Evolutionary conservation across 2,888 invertebrate genomes (phyloP), one percentile per base, ranked within the genome.

Genomic region (Metallyticus violacea): DNA sequence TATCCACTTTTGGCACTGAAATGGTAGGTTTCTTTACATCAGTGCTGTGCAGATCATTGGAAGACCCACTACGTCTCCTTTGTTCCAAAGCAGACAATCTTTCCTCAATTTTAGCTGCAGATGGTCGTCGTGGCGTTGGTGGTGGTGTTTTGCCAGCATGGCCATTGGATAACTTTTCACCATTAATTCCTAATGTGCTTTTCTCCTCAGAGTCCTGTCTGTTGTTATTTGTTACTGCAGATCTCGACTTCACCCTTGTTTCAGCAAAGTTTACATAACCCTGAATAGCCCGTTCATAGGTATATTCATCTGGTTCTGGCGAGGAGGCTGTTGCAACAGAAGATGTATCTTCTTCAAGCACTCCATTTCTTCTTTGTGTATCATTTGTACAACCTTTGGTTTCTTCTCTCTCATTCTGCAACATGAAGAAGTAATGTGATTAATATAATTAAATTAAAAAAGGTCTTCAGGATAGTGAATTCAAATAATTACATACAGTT

Each of bases 221-320:
- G 91, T 92, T 91, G 93, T 91, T 30, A 92, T 89, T 90, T 91
- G 88, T 92, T 92, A 28, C 89, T 88, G 30, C 83, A 83, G 90
- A 92, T 92, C 79, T 93, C 92, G 94, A 94, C 89, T 95, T 94
- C 81, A 96, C 96, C 89, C 96, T 94, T 85, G 90, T 90, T 88
- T 91, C 91, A 7, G 91, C 90, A 88, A 90, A 91, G 87, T 96
- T 96, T 89, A 97, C 96, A 92, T 97, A 97, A 89, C 96, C 96
- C 90, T 97, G 96, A 89, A 97, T 97, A 89, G 97, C 97, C 89
- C 96, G 95, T 91, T 97, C 97, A 91, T 97, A 97, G 0, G 97
- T 97, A 91, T 97, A 97, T 91, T 97, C 97, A 90, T 96, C 86
- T 27, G 86, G 86, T 79, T 86, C 87, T 79, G 87, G 87, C 22